phyloP scores from a whole-genome alignment of 1,140 invertebrate species.

The Epicauta chinensis region DNA sequence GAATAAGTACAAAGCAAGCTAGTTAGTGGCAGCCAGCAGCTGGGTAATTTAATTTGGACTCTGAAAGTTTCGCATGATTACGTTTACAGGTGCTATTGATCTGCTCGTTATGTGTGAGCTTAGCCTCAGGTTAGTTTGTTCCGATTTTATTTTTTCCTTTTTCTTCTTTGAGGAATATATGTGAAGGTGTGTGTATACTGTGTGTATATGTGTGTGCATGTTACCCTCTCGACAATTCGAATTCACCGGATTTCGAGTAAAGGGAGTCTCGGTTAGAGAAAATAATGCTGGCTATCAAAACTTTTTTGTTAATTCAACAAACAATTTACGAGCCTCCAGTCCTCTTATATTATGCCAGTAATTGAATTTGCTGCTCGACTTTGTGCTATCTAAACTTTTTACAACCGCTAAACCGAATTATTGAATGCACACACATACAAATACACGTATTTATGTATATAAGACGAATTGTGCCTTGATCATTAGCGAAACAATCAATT shows the following conservation, averaged over 20 bases:
- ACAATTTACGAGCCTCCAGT: conserved; percentile 10
- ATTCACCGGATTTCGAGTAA: conserved; percentile 3
- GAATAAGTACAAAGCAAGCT: conserved; percentile 16
- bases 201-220: too few species aligned
- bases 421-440: too few species aligned
- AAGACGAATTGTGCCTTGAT: too few species aligned
- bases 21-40: conserved; percentile 25
- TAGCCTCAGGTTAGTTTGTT: conserved; percentile 18
- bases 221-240: not conserved
- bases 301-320: conserved; percentile 14
- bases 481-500: too few species aligned
- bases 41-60: conserved; percentile 30
- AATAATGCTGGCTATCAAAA: conserved; percentile 5
- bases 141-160: conserved; percentile 1
- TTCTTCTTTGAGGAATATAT: not conserved
- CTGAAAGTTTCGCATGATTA: conserved; percentile 33
- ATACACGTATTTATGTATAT: too few species aligned
- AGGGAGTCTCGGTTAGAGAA: not conserved
- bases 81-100: conserved; percentile 36
- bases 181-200: too few species aligned
- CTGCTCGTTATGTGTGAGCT: conserved; percentile 29
- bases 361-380: conserved; percentile 7
- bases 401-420: too few species aligned
- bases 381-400: too few species aligned
- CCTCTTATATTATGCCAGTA: conserved; percentile 5